Evolutionary conservation across 2,797 vertebrate genomes (phyloP).

Genomic region (Lindbergichthys nudifrons): DNA sequence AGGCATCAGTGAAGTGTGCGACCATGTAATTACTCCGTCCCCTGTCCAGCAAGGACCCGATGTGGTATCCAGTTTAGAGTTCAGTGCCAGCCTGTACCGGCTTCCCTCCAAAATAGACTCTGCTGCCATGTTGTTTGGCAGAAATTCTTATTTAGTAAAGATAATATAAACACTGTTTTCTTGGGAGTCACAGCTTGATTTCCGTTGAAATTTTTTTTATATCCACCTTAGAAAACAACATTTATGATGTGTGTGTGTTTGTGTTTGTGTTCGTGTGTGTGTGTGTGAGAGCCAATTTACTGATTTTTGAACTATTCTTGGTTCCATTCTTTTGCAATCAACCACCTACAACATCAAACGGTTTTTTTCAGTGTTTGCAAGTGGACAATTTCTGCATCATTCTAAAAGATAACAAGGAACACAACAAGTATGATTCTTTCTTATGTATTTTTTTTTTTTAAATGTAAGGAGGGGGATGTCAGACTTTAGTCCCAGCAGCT

Average conservation of each 20-base stretch:
- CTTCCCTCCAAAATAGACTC: constrained; percentile 48
- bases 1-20: constrained; percentile 53
- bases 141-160: constrained; percentile 45
- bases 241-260: constrained; percentile 12
- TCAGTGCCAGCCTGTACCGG: constrained; percentile 51
- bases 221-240: constrained; percentile 25
- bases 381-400: constrained; percentile 14
- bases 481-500: constrained; percentile 16
- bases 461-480: constrained; percentile 19
- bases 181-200: constrained; percentile 45
- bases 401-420: constrained; percentile 11
- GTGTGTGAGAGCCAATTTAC: not conserved
- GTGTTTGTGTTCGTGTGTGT: not conserved
- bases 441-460: not conserved
- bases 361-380: not conserved
- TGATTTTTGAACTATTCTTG: constrained; percentile 14
- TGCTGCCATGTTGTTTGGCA: constrained; percentile 61
- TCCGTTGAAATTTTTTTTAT: constrained; percentile 35
- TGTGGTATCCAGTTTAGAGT: constrained; percentile 51
- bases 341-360: not conserved
- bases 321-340: constrained; percentile 36
- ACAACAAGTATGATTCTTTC: not conserved
- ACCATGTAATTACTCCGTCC: constrained; percentile 63
- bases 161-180: constrained; percentile 49
- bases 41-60: constrained; percentile 41